Percentiles rank a stretch among this genome's conserved stretches.
These are phyloP conservation scores for Eptesicus fuscus DNA, from an alignment of 2,113 vertebrate species.

Conservation along the genomic window DNA sequence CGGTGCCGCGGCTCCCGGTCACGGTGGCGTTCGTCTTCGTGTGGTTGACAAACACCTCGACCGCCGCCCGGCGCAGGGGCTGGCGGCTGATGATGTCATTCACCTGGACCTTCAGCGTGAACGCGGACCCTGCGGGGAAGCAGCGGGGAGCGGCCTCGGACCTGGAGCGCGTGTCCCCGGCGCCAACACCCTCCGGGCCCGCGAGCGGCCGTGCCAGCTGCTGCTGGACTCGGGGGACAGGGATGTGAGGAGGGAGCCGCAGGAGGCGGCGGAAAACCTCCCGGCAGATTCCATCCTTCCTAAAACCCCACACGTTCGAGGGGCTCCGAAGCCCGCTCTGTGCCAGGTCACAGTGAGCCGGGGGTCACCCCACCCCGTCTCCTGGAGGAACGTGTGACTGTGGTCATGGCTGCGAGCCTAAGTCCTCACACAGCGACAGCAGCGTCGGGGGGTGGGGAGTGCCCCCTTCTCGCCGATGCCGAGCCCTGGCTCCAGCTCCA, in stretches of 20 bases:
- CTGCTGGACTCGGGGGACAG: background rate
- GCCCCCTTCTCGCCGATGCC: background rate
- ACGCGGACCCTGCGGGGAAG: constrained; percentile 81
- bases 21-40: constrained; percentile 84
- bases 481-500: background rate
- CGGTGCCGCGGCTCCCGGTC: constrained; percentile 85
- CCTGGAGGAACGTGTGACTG: background rate
- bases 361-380: background rate
- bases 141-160: background rate
- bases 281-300: no score
- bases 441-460: background rate
- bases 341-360: background rate
- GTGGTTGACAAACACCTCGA: constrained; percentile 92
- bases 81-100: constrained; percentile 91
- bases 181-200: background rate
- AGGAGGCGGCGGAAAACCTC: no score
- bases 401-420: background rate
- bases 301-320: no score
- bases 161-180: background rate
- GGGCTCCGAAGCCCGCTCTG: background rate
- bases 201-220: background rate
- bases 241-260: no score
- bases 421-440: background rate
- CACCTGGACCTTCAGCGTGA: constrained; percentile 91
- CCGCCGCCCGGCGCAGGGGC: constrained; percentile 85